Evolutionary conservation across 2,113 vertebrate species (phyloP), one percentile per base, ranked within the genome.

Genomic region (Eublepharis macularius): DNA sequence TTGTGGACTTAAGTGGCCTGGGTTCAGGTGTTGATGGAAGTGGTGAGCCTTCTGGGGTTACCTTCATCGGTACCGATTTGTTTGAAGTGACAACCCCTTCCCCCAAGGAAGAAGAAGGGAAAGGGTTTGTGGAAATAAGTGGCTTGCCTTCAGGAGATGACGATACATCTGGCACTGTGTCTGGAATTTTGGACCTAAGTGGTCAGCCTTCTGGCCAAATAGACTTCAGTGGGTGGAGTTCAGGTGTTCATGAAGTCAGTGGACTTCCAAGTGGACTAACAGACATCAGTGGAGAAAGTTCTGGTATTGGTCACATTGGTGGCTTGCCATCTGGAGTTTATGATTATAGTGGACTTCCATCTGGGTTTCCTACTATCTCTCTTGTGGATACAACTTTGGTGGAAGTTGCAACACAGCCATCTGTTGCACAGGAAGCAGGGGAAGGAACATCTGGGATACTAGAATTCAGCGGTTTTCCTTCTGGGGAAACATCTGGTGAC

Each of bases 341-440:
- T 26, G 96, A 96, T 9, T 93, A 95, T 91, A 97, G 96, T 84
- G 97, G 95, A 84, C 91, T 97, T 83, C 3, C 83, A 1, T 96
- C 95, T 45, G 95, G 94, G 14, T 90, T 96, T 88, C 95, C 97
- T 82, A 96, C 94, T 0, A 84, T 98, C 75, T 94, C 95, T 89
- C 96, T 98, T 75, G 80, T 97, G 75, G 96, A 96, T 63, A 96
- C 97, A 49, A 95, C 94, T 47, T 95, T 96, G 81, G 95, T 95
- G 73, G 97, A 98, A 88, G 93, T 96, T 76, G 93, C 94, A 72
- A 96, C 91, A 47, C 93, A 95, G 86, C 65, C 91, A 0, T 95
- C 94, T 57, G 93, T 92, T 83, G 95, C 96, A 41, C 96, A 98
- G 84, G 98, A 98, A 87, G 92, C 94, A 68, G 97, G 94, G 89